phyloP scores from a whole-genome alignment of 2,888 invertebrate genomes.

The Lepidonotus clava region DNA sequence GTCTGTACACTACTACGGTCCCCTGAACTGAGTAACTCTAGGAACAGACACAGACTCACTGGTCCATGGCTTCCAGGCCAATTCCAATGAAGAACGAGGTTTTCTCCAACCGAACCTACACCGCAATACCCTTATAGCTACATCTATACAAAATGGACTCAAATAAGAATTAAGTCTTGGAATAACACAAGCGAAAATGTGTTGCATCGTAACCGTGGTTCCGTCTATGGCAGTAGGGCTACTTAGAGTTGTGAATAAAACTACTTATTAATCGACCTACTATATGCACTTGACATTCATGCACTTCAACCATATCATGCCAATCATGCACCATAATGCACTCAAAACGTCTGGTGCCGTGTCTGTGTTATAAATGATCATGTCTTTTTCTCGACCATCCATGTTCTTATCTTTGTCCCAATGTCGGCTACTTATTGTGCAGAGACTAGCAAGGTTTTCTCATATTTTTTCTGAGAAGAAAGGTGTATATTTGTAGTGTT shows the following conservation, averaged over 20 bases:
- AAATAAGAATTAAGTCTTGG: no score
- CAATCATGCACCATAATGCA: conserved; percentile 6
- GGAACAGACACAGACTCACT: no score
- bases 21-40: no score
- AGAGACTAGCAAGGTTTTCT: not conserved
- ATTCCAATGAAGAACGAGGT: no score
- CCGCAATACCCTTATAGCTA: no score
- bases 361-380: not conserved
- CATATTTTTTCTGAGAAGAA: conserved; percentile 1
- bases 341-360: conserved; percentile 11
- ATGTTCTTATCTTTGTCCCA: not conserved
- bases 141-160: no score
- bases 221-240: not conserved
- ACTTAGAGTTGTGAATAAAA: not conserved
- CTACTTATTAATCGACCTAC: conserved; percentile 3
- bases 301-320: conserved; percentile 46
- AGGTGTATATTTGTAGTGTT: not conserved
- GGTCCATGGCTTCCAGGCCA: no score
- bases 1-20: no score
- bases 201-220: not conserved
- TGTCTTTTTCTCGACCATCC: not conserved
- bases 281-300: conserved; percentile 50
- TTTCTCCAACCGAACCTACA: no score
- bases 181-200: not conserved
- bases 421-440: not conserved